Conservation (phyloP, 2,797 vertebrate species). For the Carapus acus region DNA sequence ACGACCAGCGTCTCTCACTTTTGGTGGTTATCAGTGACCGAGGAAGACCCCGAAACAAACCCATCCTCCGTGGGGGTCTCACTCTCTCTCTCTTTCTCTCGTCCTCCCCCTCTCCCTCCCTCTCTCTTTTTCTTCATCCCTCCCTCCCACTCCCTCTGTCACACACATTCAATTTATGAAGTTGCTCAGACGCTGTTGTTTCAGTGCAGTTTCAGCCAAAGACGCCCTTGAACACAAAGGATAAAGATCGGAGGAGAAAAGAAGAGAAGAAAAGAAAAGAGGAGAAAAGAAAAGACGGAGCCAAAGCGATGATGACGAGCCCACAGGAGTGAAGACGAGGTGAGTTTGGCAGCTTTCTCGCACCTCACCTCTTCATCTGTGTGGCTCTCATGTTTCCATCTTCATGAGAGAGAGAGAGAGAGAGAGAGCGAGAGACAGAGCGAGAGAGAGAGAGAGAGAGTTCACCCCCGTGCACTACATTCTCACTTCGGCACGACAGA, state of each 20-base stretch:
- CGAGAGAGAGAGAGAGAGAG: too few relatives aligned
- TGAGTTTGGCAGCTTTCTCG: conserved; percentile 44
- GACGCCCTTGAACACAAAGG: neutral
- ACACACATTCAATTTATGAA: conserved; percentile 11
- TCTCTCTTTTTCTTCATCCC: too few relatives aligned
- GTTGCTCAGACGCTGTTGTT: neutral
- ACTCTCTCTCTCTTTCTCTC: too few relatives aligned
- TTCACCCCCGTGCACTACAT: conserved; percentile 25
- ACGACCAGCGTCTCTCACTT: too few relatives aligned
- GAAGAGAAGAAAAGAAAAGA: too few relatives aligned
- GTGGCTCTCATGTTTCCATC: neutral
- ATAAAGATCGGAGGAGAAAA: too few relatives aligned
- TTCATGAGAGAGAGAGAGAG: too few relatives aligned
- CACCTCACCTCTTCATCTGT: neutral
- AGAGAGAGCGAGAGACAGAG: too few relatives aligned
- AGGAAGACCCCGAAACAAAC: neutral
- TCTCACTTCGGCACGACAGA: too few relatives aligned
- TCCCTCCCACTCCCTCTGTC: too few relatives aligned
- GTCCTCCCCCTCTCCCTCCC: too few relatives aligned
- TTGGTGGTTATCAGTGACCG: neutral
- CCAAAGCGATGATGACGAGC: conserved; percentile 27
- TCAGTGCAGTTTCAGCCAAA: conserved; percentile 1
- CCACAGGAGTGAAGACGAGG: conserved; percentile 42
- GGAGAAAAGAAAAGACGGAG: conserved; percentile 27
- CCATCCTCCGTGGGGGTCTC: too few relatives aligned